A percentile compares a stretch with the other conserved stretches of the same genome.
Evolutionary conservation across 2,888 invertebrate species (phyloP).

Genomic region (Heliconius charithonia): DNA sequence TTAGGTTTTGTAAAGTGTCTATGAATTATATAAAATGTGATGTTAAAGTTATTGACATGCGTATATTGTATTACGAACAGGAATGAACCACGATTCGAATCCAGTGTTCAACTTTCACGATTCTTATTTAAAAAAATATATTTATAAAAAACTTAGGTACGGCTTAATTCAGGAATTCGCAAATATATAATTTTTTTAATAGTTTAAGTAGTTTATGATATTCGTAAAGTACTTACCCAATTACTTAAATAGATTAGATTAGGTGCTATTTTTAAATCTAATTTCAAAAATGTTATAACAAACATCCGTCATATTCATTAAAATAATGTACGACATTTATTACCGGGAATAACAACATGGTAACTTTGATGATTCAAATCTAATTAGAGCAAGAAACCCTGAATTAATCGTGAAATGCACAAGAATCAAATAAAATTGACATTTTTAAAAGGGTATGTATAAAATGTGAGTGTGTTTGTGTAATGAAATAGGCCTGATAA

Average conservation of each 20-base stretch:
- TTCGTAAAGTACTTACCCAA: background rate
- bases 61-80: background rate
- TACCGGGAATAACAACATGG: background rate
- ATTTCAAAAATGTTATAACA: too few species aligned
- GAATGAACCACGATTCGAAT: conserved; percentile 4
- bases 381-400: background rate
- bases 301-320: too few species aligned
- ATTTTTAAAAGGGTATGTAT: background rate
- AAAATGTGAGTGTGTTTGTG: background rate
- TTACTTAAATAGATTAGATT: background rate
- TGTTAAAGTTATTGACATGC: conserved; percentile 10
- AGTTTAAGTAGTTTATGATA: background rate
- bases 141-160: background rate
- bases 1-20: background rate
- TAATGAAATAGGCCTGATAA: conserved; percentile 55
- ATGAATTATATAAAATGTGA: background rate
- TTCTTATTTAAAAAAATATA: background rate
- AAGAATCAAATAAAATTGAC: background rate
- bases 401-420: background rate
- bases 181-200: background rate
- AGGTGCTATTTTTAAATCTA: background rate
- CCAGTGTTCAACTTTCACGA: background rate
- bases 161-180: conserved; percentile 1
- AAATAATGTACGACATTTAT: background rate
- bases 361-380: too few species aligned